Base-by-base conservation (phyloP, 2,797 vertebrate species). In the Phalloptychus januarius region DNA sequence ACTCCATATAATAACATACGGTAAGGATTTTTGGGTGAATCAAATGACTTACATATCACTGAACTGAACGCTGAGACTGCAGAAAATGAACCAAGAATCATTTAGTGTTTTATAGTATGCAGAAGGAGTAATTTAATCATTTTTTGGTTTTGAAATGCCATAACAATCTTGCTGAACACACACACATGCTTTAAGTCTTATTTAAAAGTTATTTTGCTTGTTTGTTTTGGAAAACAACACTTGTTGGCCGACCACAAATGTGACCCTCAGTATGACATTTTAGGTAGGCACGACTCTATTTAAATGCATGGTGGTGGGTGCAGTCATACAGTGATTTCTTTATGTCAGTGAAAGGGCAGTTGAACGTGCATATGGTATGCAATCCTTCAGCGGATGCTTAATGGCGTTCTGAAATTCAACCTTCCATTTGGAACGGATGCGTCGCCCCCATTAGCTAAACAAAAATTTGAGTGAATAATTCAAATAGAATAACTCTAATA, bases 241-340 rank as follows among this genome's bases (percentile, higher is more conserved):
- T 18, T 40, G 38, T 40, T 25, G 38, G 11, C 23, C 15, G n/a
- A 38, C 44, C 38, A 73, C 45, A 31, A 25, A 8, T 44, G 44
- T 78, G 56, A 82, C 76, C 71, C 54, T 67, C 31, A 31, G 18
- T 52, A 48, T 69, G 74, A 72, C 67, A 79, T 76, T 54, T 18
- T 72, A 20, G 44, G 28, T 72, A 54, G 42, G 44, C 18, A 54
- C 52, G 71, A 48, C 50, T 69, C 74, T 81, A 10, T 45, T 25
- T 73, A 12, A 73, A 79, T 38, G 72, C 70, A 61, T 61, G 72
- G 70, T 11, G 67, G 73, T 79, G 56, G 38, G 58, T 36, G 74
- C 72, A 71, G 79, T 84, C 84, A 89, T 75, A 81, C 28, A 15
- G 50, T 45, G 38, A 6, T 36, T 76, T 74, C 81, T 44, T 75